Conservation (phyloP, 2,113 vertebrate species). For the Bos taurus region ARS-UCD2.0 NC_037343.1:79019001-79019500, state of each 20-base stretch:
- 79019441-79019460: neutral
- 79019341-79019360: neutral
- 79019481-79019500: neutral
- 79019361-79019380: neutral
- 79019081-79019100: neutral
- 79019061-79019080: neutral
- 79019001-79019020: neutral
- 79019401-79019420: neutral
- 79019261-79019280: accelerated
- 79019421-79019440: neutral
- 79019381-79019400: too few species aligned
- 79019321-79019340: neutral
- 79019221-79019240: neutral
- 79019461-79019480: neutral
- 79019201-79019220: neutral
- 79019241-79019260: neutral
- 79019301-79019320: accelerated
- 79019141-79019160: neutral
- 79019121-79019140: neutral
- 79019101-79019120: neutral
- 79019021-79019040: neutral
- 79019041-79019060: neutral
- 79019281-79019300: neutral
- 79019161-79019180: neutral
- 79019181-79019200: neutral